Base-by-base conservation (phyloP, 2,797 vertebrate species). In the Pseudomugil tenellus region DNA sequence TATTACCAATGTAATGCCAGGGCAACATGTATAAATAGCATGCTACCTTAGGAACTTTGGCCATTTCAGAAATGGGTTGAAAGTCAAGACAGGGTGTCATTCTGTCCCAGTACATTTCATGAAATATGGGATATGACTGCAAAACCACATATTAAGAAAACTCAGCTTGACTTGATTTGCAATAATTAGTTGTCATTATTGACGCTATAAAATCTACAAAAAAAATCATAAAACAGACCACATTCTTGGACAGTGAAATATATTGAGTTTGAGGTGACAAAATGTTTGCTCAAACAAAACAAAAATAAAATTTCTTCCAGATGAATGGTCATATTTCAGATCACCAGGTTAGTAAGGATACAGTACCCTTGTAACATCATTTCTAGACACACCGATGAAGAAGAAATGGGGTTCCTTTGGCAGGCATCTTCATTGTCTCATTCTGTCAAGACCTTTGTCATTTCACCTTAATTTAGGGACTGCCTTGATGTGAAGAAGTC, bases 291-390 rank as follows among this genome's bases (percentile, higher is more conserved):
- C 34, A 60, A 71, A 70, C 65, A 31, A 19, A 65, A 74, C 41
- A 41, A 28, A 72, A 48, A 29, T 74, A 62, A 81, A 34, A 67
- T 78, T 79, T 58, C 26, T 76, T 16, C 58, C 72, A 71, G 69
- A 75, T 79, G 57, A 72, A 52, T 39, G 48, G 56, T 68, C 68
- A 70, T 83, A 68, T 81, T 86, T 51, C 26, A 25, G 68, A 66
- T 34, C 37, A 73, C 56, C 72, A 64, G 63, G 55, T 75, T 68
- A 34, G 86, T 60, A 70, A 72, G 61, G 82, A 89, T 63, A 58
- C 67, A 53, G 84, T 74, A 78, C 58, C 73, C 41, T 21, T 84
- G 88, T 86, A 92, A 90, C 80, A 83, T 74, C 83, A 87, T 87
- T 89, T 87, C 70, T 74, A 48, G 71, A 61, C 74, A 83, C 58